Conservation (phyloP, 2,113 vertebrate species). For the Aldabrachelys gigantea region DNA sequence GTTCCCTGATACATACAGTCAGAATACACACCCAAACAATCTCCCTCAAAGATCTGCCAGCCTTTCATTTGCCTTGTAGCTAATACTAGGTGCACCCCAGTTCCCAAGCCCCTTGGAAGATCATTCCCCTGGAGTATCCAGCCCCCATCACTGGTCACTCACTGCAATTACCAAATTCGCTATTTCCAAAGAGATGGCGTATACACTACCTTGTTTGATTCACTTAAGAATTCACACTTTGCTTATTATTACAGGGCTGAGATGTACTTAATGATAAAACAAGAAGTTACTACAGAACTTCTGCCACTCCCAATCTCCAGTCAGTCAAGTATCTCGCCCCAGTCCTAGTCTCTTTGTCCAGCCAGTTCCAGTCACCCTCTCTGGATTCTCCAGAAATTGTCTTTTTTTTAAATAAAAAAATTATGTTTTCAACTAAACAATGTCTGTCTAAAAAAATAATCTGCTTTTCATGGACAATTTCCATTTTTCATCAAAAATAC, state of each 20-base stretch:
- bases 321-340: background rate
- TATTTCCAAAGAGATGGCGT: background rate
- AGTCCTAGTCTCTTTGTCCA: background rate
- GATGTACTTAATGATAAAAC: background rate
- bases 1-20: too few species aligned
- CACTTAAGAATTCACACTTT: background rate
- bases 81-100: too few species aligned
- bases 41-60: too few species aligned
- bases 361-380: background rate
- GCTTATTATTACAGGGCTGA: background rate
- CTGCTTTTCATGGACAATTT: background rate
- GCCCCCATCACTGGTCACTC: background rate
- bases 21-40: too few species aligned
- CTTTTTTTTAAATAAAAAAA: background rate
- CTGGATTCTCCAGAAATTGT: background rate
- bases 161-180: background rate
- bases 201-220: background rate
- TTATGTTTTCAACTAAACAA: background rate
- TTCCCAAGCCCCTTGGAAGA: too few species aligned
- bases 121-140: too few species aligned
- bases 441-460: background rate
- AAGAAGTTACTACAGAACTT: background rate
- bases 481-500: background rate
- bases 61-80: too few species aligned
- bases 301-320: background rate